A percentile compares a stretch with the other conserved stretches of the same genome.
Conservation (phyloP, 1,140 invertebrate genomes). For the Drosophila asahinai region DNA sequence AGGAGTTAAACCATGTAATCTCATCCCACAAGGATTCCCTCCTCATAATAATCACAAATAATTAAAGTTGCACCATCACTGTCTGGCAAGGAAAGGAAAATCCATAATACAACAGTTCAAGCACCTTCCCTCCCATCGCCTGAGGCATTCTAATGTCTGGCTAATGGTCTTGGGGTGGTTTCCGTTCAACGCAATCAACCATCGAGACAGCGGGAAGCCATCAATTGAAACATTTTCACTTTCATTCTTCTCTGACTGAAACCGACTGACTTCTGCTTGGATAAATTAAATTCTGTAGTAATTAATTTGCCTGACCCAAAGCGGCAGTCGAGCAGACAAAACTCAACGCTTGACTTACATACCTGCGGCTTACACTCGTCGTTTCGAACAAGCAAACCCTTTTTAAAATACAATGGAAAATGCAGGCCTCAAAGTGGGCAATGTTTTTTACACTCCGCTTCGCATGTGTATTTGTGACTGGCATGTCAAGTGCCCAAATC, state of each 20-base stretch:
- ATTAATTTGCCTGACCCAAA: conserved; percentile 45
- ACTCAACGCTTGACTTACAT: conserved; percentile 41
- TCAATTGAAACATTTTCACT: conserved; percentile 46
- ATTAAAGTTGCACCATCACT: conserved; percentile 70
- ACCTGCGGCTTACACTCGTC: conserved; percentile 22
- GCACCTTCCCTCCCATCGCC: conserved; percentile 20
- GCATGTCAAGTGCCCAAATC: conserved; percentile 54
- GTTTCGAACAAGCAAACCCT: conserved; percentile 49
- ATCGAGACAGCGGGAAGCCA: conserved; percentile 11
- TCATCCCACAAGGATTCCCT: conserved; percentile 5
- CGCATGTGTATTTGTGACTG: conserved; percentile 49
- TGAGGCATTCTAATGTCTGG: conserved; percentile 5
- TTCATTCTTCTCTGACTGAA: conserved; percentile 39
- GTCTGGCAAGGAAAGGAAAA: conserved; percentile 34
- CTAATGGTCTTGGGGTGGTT: conserved; percentile 22
- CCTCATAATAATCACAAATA: conserved; percentile 48
- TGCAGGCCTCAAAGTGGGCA: conserved; percentile 31
- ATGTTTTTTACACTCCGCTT: conserved; percentile 26
- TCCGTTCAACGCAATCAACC: conserved; percentile 8
- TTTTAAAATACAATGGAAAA: conserved; percentile 46
- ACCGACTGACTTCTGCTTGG: conserved; percentile 39
- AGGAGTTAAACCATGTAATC: conserved; percentile 29
- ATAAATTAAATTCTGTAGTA: conserved; percentile 54
- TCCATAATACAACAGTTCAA: conserved; percentile 54
- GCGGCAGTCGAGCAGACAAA: conserved; percentile 34